Percentiles rank a stretch among this genome's conserved stretches.
These are phyloP conservation scores for Clamator glandarius DNA, from an alignment of 2,797 vertebrate species.

Conservation along the genomic window DNA sequence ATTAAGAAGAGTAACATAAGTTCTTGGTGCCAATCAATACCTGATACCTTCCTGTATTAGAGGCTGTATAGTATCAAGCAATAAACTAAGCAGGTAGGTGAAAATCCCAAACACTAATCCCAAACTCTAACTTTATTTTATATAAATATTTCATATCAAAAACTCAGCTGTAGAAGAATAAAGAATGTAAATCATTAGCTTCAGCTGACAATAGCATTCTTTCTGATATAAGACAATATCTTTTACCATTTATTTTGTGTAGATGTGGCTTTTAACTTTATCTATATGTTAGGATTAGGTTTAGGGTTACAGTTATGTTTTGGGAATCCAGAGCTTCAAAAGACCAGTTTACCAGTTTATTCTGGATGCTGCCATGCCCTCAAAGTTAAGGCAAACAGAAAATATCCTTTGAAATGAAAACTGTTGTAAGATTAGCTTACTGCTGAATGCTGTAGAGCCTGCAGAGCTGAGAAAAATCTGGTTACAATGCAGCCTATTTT, in stretches of 20 bases:
- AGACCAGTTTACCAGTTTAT: neutral
- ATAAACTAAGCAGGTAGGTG: neutral
- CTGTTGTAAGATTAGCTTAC: neutral
- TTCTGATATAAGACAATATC: neutral
- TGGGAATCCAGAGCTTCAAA: neutral
- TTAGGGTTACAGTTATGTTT: neutral
- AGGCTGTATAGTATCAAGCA: neutral
- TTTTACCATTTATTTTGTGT: neutral
- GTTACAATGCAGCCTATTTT: neutral
- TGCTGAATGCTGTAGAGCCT: neutral
- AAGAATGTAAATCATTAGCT: neutral
- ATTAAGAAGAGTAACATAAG: constrained; percentile 37
- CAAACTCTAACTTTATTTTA: constrained; percentile 15
- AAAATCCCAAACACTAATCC: neutral
- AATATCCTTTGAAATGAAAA: neutral
- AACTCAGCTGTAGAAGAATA: neutral
- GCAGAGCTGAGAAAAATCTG: neutral
- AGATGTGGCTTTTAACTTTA: neutral
- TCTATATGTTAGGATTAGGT: neutral
- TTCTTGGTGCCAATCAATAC: constrained; percentile 46
- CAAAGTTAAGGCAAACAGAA: neutral
- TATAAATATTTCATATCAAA: neutral
- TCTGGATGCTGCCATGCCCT: neutral
- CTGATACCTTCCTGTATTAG: neutral
- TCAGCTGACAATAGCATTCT: neutral